Conservation (phyloP, 1,140 invertebrate genomes). For the Brachystomella parvula region DNA sequence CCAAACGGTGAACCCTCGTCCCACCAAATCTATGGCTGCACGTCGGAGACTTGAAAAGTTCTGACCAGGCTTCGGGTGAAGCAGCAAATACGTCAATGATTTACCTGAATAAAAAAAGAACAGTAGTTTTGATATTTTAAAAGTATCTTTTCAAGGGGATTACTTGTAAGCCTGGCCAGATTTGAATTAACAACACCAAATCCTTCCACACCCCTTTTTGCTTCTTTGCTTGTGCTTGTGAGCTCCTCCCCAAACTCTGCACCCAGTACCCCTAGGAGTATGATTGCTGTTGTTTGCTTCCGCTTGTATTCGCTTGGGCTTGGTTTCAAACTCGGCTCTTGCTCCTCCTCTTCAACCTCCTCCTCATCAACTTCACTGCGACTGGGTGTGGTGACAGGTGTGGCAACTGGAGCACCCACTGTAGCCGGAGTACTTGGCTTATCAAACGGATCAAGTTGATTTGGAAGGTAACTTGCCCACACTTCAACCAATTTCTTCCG, state of each 20-base stretch:
- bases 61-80: slow-evolving; percentile 54
- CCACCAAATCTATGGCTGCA: slow-evolving; percentile 92
- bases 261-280: slow-evolving; percentile 92
- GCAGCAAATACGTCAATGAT: slow-evolving; percentile 86
- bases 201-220: slow-evolving; percentile 72
- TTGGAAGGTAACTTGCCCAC: slow-evolving; percentile 79
- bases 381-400: slow-evolving; percentile 23
- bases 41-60: slow-evolving; percentile 75
- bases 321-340: slow-evolving; percentile 58
- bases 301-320: slow-evolving; percentile 81
- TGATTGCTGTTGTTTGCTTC: slow-evolving; percentile 94
- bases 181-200: slow-evolving; percentile 87
- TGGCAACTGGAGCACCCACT: not conserved
- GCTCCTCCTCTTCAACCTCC: slow-evolving; percentile 18
- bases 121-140: not conserved
- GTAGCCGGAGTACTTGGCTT: slow-evolving; percentile 4
- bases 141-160: not conserved
- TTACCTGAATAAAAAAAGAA: slow-evolving; percentile 50
- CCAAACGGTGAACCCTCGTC: slow-evolving; percentile 96
- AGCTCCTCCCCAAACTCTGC: slow-evolving; percentile 86
- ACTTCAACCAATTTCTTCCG: slow-evolving; percentile 84
- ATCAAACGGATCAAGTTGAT: slow-evolving; percentile 48
- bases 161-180: slow-evolving; percentile 79
- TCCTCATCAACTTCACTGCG: slow-evolving; percentile 11
- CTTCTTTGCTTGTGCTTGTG: slow-evolving; percentile 38